Conservation (phyloP, 2,113 vertebrate species). For the Scolopax mira region DNA sequence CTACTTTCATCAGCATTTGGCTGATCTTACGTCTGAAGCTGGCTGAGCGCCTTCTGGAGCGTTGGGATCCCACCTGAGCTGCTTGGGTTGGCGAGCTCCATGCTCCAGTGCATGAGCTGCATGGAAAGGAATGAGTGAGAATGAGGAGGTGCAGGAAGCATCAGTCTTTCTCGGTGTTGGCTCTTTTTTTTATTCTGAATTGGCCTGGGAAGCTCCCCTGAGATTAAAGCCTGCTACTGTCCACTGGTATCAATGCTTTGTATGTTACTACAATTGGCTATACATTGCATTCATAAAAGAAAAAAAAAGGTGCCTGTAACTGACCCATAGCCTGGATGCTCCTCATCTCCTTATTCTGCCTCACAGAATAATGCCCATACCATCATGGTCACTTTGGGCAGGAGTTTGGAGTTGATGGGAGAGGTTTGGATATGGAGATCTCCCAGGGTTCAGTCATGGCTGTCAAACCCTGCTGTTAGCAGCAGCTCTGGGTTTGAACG, state of each 20-base stretch:
- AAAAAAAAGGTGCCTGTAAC: neutral
- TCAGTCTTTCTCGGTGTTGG: neutral
- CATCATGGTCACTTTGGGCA: neutral
- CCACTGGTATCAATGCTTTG: neutral
- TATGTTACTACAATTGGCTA: neutral
- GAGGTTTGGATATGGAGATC: neutral
- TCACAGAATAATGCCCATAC: neutral
- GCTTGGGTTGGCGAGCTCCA: fast-evolving
- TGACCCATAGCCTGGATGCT: neutral
- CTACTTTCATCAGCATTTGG: neutral
- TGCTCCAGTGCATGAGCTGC: neutral
- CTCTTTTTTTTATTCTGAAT: neutral
- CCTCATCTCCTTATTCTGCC: neutral
- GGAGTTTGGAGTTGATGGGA: neutral
- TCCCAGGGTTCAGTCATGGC: neutral
- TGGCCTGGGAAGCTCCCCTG: neutral
- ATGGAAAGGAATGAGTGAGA: neutral
- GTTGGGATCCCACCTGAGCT: neutral
- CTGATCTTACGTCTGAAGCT: neutral
- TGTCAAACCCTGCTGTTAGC: neutral
- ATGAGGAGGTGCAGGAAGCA: fast-evolving
- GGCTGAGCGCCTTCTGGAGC: fast-evolving
- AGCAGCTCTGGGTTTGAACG: neutral
- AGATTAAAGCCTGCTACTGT: neutral
- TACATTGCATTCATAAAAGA: neutral